Conservation (phyloP, 2,888 invertebrate genomes). For the Molanna angustata region DNA sequence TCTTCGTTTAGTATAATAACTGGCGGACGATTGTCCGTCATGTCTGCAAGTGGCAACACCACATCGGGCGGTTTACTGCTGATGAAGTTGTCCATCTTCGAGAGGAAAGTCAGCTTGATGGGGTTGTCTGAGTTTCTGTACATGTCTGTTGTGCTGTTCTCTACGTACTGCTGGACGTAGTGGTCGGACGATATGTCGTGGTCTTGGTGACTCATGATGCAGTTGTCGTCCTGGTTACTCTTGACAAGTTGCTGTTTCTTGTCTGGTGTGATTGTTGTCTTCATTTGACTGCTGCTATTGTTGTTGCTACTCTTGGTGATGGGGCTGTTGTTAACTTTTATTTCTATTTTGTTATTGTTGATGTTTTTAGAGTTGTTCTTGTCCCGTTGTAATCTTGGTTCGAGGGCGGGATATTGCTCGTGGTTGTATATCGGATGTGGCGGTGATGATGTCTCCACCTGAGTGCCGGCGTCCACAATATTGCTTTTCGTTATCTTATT, state of each 20-base stretch:
- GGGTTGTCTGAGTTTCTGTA: constrained; percentile 6
- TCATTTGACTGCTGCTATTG: neutral
- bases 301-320: neutral
- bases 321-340: no score
- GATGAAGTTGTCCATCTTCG: constrained; percentile 25
- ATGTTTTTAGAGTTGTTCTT: constrained; percentile 18
- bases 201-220: constrained; percentile 4
- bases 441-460: constrained; percentile 38
- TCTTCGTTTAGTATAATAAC: constrained; percentile 71
- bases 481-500: constrained; percentile 33
- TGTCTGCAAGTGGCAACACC: constrained; percentile 38
- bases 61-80: constrained; percentile 44
- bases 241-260: neutral
- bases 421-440: constrained; percentile 37
- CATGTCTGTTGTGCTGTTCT: constrained; percentile 16
- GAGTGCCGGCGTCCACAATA: constrained; percentile 32
- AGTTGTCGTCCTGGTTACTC: constrained; percentile 2
- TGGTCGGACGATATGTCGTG: constrained; percentile 16
- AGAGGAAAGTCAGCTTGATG: constrained; percentile 10
- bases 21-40: constrained; percentile 58
- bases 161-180: constrained; percentile 22
- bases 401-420: constrained; percentile 47
- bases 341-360: neutral
- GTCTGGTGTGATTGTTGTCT: neutral
- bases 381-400: constrained; percentile 34